These are phyloP conservation scores for Hippocampus abdominalis DNA, from an alignment of 2,113 vertebrate genomes.

Conservation along the genomic window DNA sequence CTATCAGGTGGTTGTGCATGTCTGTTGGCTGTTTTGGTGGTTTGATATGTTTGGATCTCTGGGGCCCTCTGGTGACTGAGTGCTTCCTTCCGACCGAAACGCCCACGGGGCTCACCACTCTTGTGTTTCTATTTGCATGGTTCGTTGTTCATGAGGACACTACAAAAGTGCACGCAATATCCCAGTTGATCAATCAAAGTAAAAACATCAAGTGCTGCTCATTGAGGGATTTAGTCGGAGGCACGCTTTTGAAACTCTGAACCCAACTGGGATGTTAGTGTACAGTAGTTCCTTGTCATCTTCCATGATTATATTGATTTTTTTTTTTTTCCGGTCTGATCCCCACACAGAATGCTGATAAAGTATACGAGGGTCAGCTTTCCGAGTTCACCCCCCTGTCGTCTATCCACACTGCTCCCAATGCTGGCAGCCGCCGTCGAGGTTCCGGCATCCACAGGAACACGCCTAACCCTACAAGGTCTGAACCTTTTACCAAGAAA, in stretches of 20 bases:
- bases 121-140: constrained; percentile 38
- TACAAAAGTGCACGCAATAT: constrained; percentile 3
- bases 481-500: constrained; percentile 76
- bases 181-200: constrained; percentile 25
- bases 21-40: constrained; percentile 1
- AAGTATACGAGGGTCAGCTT: constrained; percentile 72
- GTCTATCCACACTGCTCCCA: constrained; percentile 70
- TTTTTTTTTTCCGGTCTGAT: neutral
- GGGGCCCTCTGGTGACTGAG: constrained; percentile 32
- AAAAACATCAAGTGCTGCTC: neutral
- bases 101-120: neutral
- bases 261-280: constrained; percentile 30
- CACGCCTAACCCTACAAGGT: constrained; percentile 69
- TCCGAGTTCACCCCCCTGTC: constrained; percentile 82
- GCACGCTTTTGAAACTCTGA: neutral
- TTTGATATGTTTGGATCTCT: constrained; percentile 15
- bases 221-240: neutral
- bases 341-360: constrained; percentile 72
- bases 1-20: constrained; percentile 25
- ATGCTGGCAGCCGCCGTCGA: constrained; percentile 54
- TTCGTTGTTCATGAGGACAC: constrained; percentile 3
- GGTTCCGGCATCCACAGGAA: constrained; percentile 63
- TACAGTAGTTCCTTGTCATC: neutral
- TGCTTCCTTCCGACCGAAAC: neutral
- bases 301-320: too few relatives aligned